Conservation (phyloP, 2,113 vertebrate genomes). For the Gopherus flavomarginatus region DNA sequence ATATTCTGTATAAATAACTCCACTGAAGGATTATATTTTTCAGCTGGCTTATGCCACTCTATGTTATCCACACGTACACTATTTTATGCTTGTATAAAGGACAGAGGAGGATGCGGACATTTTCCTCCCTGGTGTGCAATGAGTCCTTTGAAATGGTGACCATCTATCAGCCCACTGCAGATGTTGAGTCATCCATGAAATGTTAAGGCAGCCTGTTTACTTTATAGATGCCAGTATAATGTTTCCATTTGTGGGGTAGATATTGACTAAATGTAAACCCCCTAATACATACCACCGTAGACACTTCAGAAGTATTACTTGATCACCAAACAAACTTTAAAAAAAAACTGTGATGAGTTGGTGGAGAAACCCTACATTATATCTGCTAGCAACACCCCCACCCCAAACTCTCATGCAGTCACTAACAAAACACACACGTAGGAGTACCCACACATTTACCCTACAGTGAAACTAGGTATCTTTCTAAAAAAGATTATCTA, state of each 20-base stretch:
- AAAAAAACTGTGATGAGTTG: not conserved
- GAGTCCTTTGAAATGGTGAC: not conserved
- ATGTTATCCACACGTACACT: constrained; percentile 34
- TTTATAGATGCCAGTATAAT: constrained; percentile 49
- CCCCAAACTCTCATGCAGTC: not conserved
- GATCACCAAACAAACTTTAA: not conserved
- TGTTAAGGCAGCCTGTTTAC: constrained; percentile 45
- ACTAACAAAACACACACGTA: not conserved
- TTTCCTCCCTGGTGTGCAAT: constrained; percentile 30
- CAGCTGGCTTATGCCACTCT: constrained; percentile 41
- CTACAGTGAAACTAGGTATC: not conserved
- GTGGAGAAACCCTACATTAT: not conserved
- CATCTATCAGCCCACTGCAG: constrained; percentile 15
- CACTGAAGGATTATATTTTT: constrained; percentile 25
- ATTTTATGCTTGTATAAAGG: constrained; percentile 1
- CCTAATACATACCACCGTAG: constrained; percentile 7
- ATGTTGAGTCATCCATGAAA: constrained; percentile 53
- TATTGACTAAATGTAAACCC: constrained; percentile 48
- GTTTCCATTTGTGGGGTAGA: constrained; percentile 68
- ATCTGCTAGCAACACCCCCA: not conserved
- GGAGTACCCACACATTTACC: too few relatives aligned
- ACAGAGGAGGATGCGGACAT: constrained; percentile 41
- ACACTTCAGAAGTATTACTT: constrained; percentile 26
- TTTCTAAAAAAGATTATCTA: not conserved
- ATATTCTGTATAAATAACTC: constrained; percentile 9